Percentiles rank a stretch among this genome's conserved stretches.
Evolutionary conservation across 2,888 invertebrate genomes (phyloP).

Genomic region (Parelbella ahira): DNA sequence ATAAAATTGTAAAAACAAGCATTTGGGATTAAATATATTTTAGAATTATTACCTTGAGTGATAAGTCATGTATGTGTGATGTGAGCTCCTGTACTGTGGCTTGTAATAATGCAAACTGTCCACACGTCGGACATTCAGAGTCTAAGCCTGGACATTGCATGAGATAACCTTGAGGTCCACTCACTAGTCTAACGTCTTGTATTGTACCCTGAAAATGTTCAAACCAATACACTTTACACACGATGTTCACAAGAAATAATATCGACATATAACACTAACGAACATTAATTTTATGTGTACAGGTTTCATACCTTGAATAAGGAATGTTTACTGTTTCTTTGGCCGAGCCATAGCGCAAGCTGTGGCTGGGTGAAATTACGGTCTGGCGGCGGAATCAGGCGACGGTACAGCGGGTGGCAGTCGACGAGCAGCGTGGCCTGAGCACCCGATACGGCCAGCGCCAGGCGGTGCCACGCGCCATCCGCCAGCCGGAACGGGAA

Average conservation of each 20-base stretch:
- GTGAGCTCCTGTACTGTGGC: constrained; percentile 90
- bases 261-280: too few relatives aligned
- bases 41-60: constrained; percentile 86
- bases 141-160: constrained; percentile 92
- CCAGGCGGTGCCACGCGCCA: constrained; percentile 92
- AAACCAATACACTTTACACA: too few relatives aligned
- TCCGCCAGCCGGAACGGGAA: constrained; percentile 94
- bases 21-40: background rate
- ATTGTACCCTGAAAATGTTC: constrained; percentile 87
- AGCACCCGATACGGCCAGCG: constrained; percentile 90
- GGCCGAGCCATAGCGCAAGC: constrained; percentile 91
- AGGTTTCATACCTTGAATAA: constrained; percentile 87
- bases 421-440: constrained; percentile 92
- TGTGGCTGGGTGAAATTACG: constrained; percentile 87
- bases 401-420: constrained; percentile 92
- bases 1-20: too few relatives aligned
- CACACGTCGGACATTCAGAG: constrained; percentile 94
- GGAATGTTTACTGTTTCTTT: constrained; percentile 91
- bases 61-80: constrained; percentile 89
- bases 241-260: too few relatives aligned
- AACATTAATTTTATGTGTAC: too few relatives aligned
- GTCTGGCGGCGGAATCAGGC: constrained; percentile 88
- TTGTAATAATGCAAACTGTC: constrained; percentile 91
- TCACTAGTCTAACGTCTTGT: constrained; percentile 92
- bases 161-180: constrained; percentile 92